These are phyloP conservation scores for Myotis findleyi DNA, from an alignment of 2,797 vertebrate genomes.

Conservation along the genomic window DNA sequence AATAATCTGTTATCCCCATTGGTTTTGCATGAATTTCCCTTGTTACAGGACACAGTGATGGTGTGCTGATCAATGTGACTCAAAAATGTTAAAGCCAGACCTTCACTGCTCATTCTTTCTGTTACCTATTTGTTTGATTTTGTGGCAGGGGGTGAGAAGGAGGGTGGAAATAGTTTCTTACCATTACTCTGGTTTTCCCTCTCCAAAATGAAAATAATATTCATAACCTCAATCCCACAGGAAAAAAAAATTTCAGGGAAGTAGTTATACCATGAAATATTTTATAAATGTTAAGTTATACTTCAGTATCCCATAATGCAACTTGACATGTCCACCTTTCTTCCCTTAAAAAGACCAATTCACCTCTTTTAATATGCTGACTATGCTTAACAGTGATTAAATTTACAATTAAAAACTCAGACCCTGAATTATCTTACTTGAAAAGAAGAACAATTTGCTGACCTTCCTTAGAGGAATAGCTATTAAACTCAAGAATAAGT, in stretches of 20 bases:
- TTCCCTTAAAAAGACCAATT: neutral
- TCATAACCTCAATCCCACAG: neutral
- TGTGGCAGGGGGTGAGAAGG: neutral
- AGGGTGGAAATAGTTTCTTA: neutral
- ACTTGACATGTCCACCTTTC: neutral
- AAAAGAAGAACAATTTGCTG: constrained; percentile 38
- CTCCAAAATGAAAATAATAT: constrained; percentile 20
- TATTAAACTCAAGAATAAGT: constrained; percentile 28
- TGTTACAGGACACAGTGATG: neutral
- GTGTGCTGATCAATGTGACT: neutral
- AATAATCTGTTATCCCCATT: neutral
- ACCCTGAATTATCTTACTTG: constrained; percentile 13
- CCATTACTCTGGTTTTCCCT: neutral
- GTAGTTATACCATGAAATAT: neutral
- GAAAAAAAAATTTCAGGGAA: neutral
- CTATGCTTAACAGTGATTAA: neutral
- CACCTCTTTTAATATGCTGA: constrained; percentile 7
- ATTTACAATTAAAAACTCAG: constrained; percentile 19
- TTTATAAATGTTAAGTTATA: neutral
- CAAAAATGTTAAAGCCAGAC: neutral
- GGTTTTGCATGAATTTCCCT: neutral
- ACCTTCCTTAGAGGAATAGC: neutral
- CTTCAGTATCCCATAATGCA: neutral
- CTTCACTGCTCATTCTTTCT: neutral
- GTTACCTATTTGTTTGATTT: neutral